Base-by-base conservation (phyloP, 2,113 vertebrate genomes). In the Callionymus lyra region DNA sequence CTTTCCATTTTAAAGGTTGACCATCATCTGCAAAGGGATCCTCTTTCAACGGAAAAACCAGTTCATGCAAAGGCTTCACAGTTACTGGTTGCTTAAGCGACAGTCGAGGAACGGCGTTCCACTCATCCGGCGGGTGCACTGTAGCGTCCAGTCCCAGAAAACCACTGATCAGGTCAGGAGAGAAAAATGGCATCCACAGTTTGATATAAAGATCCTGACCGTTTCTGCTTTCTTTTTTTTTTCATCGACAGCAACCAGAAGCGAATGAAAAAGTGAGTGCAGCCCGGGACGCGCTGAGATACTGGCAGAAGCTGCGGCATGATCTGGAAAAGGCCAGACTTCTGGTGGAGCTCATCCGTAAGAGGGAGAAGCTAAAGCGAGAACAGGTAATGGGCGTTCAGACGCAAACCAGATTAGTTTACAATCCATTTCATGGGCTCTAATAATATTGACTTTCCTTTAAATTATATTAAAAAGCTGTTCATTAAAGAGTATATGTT, bases 301-400 rank as follows among this genome's bases (percentile, higher is more conserved):
- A 96, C 65, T 99, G 94, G 94, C 94, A 99, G 71, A 99, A 98
- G 43, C 85, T 99, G n/a, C 84, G 94, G 4, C 94, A 98, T 0
- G 95, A 98, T 69, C 54, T 99, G 65, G 95, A 99, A 70, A 85
- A 93, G 50, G 95, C 93, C 0, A 82, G 95, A 42, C 80, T 97
- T 54, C 84, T 99, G 61, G 88, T 98, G 12, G 95, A 99, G 74
- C 88, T 99, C 49, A 98, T 99, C 62, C 91, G 94, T 1, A 99
- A 99, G 74, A 85, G 95, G 66, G 95, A 99, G 38, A 98, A 98
- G 59, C 88, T 97, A 44, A 99, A 99, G 68, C 78, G 93, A 60
- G 94, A 99, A 51, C 93, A 99, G 89, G 95, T 98, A 47, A 62
- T 9, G 5, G 4, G n/a, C n/a, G n/a, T n/a, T n/a, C n/a, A n/a